These are phyloP conservation scores for Bettongia penicillata DNA, from an alignment of 2,113 vertebrate species.

Conservation along the genomic window DNA sequence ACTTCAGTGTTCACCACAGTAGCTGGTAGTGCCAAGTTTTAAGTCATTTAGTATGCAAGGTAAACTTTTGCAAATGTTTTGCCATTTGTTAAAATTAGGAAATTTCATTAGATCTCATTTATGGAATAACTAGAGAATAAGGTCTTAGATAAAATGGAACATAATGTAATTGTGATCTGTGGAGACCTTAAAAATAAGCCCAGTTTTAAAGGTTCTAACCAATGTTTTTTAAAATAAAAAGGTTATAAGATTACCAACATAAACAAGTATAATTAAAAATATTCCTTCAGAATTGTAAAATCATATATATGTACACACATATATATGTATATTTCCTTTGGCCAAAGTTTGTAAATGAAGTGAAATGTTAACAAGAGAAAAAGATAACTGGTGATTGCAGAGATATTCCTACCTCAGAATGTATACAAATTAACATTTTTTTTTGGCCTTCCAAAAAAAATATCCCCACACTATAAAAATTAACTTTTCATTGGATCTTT, in stretches of 20 bases:
- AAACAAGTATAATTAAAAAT: conserved; percentile 23
- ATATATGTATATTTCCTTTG: neutral
- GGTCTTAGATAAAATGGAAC: conserved; percentile 46
- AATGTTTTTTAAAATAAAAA: conserved; percentile 21
- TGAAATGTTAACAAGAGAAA: neutral
- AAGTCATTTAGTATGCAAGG: conserved; percentile 12
- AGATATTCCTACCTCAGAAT: neutral
- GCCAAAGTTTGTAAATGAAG: conserved; percentile 11
- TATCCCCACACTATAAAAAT: neutral
- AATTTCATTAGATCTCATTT: conserved; percentile 37
- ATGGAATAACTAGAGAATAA: conserved; percentile 50
- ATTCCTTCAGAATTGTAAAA: conserved; percentile 28
- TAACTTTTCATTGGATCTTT: neutral
- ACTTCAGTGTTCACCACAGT: conserved; percentile 20
- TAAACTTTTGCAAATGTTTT: conserved; percentile 22
- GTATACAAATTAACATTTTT: neutral
- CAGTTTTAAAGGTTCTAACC: conserved; percentile 3
- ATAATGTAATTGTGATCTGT: conserved; percentile 23
- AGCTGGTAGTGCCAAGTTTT: conserved; percentile 36
- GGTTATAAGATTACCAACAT: neutral
- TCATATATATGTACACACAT: neutral
- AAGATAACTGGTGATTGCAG: neutral
- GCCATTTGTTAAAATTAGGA: conserved; percentile 55
- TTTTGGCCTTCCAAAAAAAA: neutral
- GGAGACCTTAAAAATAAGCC: neutral